Base-by-base conservation (phyloP, 2,113 vertebrate species). In the Trinectes maculatus region DNA sequence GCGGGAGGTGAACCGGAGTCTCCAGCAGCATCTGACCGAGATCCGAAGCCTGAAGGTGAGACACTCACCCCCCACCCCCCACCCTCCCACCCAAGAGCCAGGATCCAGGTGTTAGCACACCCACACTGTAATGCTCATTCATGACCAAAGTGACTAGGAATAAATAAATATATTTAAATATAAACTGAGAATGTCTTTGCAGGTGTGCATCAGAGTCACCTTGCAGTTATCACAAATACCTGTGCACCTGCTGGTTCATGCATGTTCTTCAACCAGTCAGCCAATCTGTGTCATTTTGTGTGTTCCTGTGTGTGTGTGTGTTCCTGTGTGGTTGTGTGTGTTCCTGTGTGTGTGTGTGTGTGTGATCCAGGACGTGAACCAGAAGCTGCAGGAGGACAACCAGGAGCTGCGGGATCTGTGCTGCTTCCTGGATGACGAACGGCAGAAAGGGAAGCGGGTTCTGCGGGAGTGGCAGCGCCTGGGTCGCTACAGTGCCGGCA, bases 321-420 rank as follows among this genome's bases (percentile, higher is more conserved):
- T n/a, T n/a, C n/a, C n/a, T 57, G n/a, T 60, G 1, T 66, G 36
- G 63, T 28, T 39, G 28, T 47, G 43, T 63, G 24, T 56, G 11
- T n/a, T n/a, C n/a, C n/a, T 37, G 19, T 56, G 13, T 56, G 58
- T 69, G 6, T 89, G 26, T 69, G 47, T 84, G 61, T 25, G 9
- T 70, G 34, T 79, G 18, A 4, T 57, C 24, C 91, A 98, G 97
- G 97, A 98, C 34, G 94, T 99, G 85, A 99, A 99, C 90, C 96
- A 96, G 94, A 96, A 97, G 79, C 94, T 99, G 61, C 97, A 98
- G 84, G 95, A 99, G 82, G 97, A 99, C 86, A 98, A 98, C 93
- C 96, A 98, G 79, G 97, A 99, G 42, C 93, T 99, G 84, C 87
- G 97, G 66, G 97, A 99, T 82, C 93, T 99, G 25, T 98, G 97